Evolutionary conservation across 2,113 vertebrate genomes (phyloP), one percentile per base, ranked within the genome.

Genomic region (Amia ocellicauda): DNA sequence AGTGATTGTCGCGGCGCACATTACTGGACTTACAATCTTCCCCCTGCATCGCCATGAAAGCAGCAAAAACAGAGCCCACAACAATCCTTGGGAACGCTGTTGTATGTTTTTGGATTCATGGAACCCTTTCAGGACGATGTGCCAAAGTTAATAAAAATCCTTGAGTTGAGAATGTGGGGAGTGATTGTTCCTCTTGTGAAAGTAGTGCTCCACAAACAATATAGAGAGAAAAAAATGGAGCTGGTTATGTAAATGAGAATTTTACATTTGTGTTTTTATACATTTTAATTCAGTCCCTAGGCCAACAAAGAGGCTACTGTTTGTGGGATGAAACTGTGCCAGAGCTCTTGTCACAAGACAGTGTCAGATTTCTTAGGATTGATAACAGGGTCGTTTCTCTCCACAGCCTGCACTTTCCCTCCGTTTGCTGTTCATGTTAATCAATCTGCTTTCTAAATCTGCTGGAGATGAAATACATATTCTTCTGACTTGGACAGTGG

Each of bases 341-440:
- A 73, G 63, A 10, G 3, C 8, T 59, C 10, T 28, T 70, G 17
- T 51, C 51, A 65, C 10, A 10, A 54, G 59, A 59, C 11, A 58
- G 23, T 7, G 52, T 67, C 7, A 60, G 56, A 67, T 65, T 72
- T 76, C 62, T 59, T 54, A 69, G 22, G 13, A 57, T 1, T 57
- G 67, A 70, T 71, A 70, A 58, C 19, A 60, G 40, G 5, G 55
- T 17, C 54, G 8, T 29, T 58, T 19, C 28, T 23, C 28, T 31
- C 28, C 3, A 47, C 9, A 47, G 43, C 43, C 43, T 47, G 43
- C 3, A 47, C 1, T 47, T 47, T 16, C n/a, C 2, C 13, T 47
- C 43, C 17, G 28, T 31, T 3, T 20, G 13, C 11, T 3, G 24
- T 1, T 26, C 9, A 26, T 27, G 1, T 56, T 11, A 56, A 31